These are phyloP conservation scores for Vanessa cardui DNA, from an alignment of 2,888 invertebrate species.

Conservation along the genomic window DNA sequence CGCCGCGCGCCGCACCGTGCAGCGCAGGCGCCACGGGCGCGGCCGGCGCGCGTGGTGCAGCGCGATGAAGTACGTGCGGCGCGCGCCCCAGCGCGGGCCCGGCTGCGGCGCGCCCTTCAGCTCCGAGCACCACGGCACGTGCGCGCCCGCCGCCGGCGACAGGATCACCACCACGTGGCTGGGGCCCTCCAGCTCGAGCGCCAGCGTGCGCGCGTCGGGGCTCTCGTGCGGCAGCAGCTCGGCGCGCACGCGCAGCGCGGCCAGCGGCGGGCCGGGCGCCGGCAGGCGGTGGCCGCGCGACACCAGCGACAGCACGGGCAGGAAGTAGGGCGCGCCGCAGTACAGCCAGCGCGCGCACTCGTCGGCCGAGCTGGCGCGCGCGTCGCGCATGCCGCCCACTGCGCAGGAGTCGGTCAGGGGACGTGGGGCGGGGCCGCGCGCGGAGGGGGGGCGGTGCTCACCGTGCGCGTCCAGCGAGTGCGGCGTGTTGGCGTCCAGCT, in stretches of 20 bases:
- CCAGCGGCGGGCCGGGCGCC: constrained; percentile 35
- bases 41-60: constrained; percentile 37
- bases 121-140: constrained; percentile 27
- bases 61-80: constrained; percentile 45
- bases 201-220: constrained; percentile 61
- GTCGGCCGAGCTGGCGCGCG: constrained; percentile 31
- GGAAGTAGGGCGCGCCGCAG: constrained; percentile 91
- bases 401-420: constrained; percentile 7
- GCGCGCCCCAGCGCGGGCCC: constrained; percentile 44
- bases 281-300: constrained; percentile 43
- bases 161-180: constrained; percentile 51
- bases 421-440: not conserved
- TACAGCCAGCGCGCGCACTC: constrained; percentile 86
- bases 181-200: constrained; percentile 44
- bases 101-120: constrained; percentile 29
- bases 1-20: constrained; percentile 55
- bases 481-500: constrained; percentile 89
- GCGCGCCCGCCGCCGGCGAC: constrained; percentile 55
- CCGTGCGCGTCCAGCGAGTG: constrained; percentile 55
- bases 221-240: constrained; percentile 57
- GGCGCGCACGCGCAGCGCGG: constrained; percentile 67
- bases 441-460: constrained; percentile 26
- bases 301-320: constrained; percentile 87
- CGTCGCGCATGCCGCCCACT: constrained; percentile 47
- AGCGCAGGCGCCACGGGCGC: constrained; percentile 28